Evolutionary conservation across 1,140 invertebrate genomes (phyloP), one percentile per base, ranked within the genome.

Genomic region (Oncopeltus fasciatus): DNA sequence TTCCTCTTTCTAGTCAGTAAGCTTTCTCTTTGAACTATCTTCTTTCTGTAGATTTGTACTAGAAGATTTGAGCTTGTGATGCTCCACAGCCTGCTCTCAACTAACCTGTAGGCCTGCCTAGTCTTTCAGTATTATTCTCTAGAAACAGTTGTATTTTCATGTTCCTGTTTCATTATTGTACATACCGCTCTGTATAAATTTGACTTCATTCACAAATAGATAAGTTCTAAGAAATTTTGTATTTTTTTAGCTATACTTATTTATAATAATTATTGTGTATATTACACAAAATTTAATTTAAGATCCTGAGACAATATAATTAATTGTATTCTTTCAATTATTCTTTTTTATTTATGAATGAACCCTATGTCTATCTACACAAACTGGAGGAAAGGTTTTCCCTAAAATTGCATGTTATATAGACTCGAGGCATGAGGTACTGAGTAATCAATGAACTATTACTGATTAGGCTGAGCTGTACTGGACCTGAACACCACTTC

Each of bases 181-280:
- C 21, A 20, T n/a, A 46, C 44, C 21, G 18, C 18, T 20, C 44
- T 20, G 18, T 20, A 46, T 46, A 46, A 38, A 9, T 46, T 46
- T 46, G 18, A n/a, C 8, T 20, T 46, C 21, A 20, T 46, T 46
- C 4, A 20, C 2, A 20, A 46, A 20, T 20, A 20, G 21, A 20
- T 20, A 46, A 46, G 1, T 46, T 20, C 12, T 46, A 46, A 20
- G 18, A 46, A 46, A 20, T 53, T 53, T 53, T 53, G 49, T 53
- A 53, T 53, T 53, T 53, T 51, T 53, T 53, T 53, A 53, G 49
- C 49, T 53, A 24, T 53, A 53, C n/a, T n/a, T n/a, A n/a, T n/a
- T n/a, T n/a, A n/a, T n/a, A n/a, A n/a, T n/a, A n/a, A n/a, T n/a
- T n/a, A n/a, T n/a, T n/a, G n/a, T n/a, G n/a, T n/a, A n/a, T n/a